phyloP scores from a whole-genome alignment of 2,797 vertebrate genomes.

The Lagodon rhomboides region DNA sequence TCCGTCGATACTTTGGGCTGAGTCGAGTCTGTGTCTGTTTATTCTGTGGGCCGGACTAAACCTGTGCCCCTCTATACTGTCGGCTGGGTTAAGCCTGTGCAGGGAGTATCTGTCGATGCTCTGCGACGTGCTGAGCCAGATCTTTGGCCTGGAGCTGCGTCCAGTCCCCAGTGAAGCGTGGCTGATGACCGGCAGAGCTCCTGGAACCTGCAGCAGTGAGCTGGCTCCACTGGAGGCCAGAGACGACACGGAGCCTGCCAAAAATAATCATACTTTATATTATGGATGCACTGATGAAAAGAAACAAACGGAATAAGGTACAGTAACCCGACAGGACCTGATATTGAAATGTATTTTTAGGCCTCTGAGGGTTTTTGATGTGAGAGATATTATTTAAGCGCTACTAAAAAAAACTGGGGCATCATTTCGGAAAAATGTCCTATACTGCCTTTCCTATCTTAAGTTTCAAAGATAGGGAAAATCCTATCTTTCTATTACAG shows the following conservation, averaged over 20 bases:
- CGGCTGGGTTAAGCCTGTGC: slow-evolving; percentile 61
- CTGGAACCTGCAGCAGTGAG: slow-evolving; percentile 85
- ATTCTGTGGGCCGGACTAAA: slow-evolving; percentile 63
- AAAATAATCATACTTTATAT: not conserved
- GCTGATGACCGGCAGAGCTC: slow-evolving; percentile 77
- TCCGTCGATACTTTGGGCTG: slow-evolving; percentile 79
- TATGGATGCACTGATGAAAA: not conserved
- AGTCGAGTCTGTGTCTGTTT: slow-evolving; percentile 76
- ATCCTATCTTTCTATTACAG: no score
- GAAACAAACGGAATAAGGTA: not conserved
- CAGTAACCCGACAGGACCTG: no score
- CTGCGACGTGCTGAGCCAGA: slow-evolving; percentile 67
- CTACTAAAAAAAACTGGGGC: no score
- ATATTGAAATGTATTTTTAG: no score
- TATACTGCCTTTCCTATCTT: no score
- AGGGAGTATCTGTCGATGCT: slow-evolving; percentile 62
- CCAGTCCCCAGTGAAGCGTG: slow-evolving; percentile 75
- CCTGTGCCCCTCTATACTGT: slow-evolving; percentile 62
- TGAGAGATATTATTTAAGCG: not conserved
- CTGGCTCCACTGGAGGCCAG: slow-evolving; percentile 84
- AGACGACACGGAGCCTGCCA: slow-evolving; percentile 82
- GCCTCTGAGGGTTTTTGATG: not conserved
- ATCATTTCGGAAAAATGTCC: no score
- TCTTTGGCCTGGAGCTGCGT: slow-evolving; percentile 73
- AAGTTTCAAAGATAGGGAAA: no score